Evolutionary conservation across 1,140 invertebrate species (phyloP), one percentile per base, ranked within the genome.

Genomic region (Dinoponera quadriceps): DNA sequence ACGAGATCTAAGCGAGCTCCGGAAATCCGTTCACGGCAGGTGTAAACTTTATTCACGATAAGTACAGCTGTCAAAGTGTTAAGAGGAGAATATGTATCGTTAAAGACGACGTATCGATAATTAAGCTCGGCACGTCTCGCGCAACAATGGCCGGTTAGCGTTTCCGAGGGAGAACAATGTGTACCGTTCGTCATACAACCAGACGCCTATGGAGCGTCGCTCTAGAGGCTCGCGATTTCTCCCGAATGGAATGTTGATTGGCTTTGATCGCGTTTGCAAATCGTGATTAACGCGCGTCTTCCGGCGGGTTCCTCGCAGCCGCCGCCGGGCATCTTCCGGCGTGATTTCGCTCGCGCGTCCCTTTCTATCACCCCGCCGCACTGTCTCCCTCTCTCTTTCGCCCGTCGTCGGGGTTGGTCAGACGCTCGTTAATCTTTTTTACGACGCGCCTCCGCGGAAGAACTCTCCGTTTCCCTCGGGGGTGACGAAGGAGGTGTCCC

Each of bases 371-470:
- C 59, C 55, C 54, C 29, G 55, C 33, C 25, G 22, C 11, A 44
- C 38, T 11, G 3, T 44, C 38, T 68, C 62, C 51, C 63, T 68
- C 25, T 20, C 55, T 57, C 20, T 33, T 63, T 82, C 62, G 18
- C 75, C 71, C 83, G 65, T 83, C 60, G 80, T 83, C 77, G 78
- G 82, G 89, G 86, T 87, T 90, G 89, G 91, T 92, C 86, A 87
- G 88, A 87, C 85, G 90, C 87, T 91, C 92, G 92, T 94, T 93
- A 94, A 94, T 93, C 93, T 94, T 94, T 94, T 94, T 93, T 92
- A 93, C 91, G 91, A 91, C 87, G 91, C 84, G 88, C 86, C 88
- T 90, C 89, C 88, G 84, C 88, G 88, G 88, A 91, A 91, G 90
- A 90, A 91, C 89, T 89, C 89, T 89, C 87, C 86, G 83, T 88